Evolutionary conservation across 2,888 invertebrate species (phyloP).

Genomic region (Saturnia japonica): DNA sequence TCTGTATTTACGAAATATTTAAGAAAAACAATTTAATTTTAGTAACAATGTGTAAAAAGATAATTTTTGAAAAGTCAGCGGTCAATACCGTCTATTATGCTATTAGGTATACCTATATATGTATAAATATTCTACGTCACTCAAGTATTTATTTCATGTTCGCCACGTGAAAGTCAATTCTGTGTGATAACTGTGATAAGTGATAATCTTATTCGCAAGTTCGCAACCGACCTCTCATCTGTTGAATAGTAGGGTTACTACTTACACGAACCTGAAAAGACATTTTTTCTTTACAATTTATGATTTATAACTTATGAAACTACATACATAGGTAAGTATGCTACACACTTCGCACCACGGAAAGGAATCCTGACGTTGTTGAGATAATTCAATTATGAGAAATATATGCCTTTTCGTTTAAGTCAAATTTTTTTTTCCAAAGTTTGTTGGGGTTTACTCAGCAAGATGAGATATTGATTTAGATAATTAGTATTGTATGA

Average conservation of each 20-base stretch:
- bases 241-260: background rate
- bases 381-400: background rate
- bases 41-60: slow-evolving; percentile 26
- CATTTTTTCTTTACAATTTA: background rate
- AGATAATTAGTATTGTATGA: background rate
- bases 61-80: slow-evolving; percentile 21
- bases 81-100: slow-evolving; percentile 1
- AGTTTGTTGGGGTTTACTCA: background rate
- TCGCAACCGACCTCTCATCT: background rate
- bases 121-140: background rate
- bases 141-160: background rate
- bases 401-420: background rate
- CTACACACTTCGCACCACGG: background rate
- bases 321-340: background rate
- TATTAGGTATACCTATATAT: background rate
- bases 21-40: slow-evolving; percentile 30
- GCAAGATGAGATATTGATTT: background rate
- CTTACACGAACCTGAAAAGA: background rate
- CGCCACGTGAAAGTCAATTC: background rate
- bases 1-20: slow-evolving; percentile 17
- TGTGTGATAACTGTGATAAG: background rate
- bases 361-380: background rate
- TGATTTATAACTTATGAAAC: background rate
- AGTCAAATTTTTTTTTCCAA: background rate
- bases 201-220: background rate